phyloP scores from a whole-genome alignment of 1,140 invertebrate species.

The Papilio machaon region DNA sequence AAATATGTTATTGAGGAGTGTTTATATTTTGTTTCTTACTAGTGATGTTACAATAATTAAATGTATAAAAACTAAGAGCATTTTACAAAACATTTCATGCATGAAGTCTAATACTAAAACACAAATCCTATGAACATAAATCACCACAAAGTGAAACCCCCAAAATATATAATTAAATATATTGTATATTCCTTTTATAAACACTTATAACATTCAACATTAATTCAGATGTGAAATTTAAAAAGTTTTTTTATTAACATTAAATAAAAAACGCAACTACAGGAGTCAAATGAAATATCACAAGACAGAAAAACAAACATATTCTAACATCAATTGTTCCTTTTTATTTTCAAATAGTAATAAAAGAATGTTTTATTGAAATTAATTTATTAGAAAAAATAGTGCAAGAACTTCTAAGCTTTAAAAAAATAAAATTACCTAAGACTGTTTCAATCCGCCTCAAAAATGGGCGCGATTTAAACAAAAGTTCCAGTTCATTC shows the following conservation, averaged over 20 bases:
- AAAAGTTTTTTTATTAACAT: slow-evolving; percentile 44
- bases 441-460: neutral
- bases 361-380: slow-evolving; percentile 20
- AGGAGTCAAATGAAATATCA: neutral
- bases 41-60: slow-evolving; percentile 68
- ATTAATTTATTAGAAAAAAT: slow-evolving; percentile 11
- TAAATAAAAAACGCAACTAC: slow-evolving; percentile 5
- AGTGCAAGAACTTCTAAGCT: slow-evolving; percentile 21
- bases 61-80: slow-evolving; percentile 71
- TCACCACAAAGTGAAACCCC: slow-evolving; percentile 49
- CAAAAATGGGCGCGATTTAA: neutral
- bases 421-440: neutral
- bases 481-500: slow-evolving; percentile 28
- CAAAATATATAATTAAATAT: no score
- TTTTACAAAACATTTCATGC: slow-evolving; percentile 66
- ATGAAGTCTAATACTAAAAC: slow-evolving; percentile 59
- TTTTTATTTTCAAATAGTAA: neutral
- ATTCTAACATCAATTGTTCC: slow-evolving; percentile 2
- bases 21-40: slow-evolving; percentile 71
- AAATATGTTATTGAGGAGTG: slow-evolving; percentile 56
- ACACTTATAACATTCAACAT: slow-evolving; percentile 47
- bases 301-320: slow-evolving; percentile 3
- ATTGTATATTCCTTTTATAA: slow-evolving; percentile 51
- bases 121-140: slow-evolving; percentile 64
- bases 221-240: slow-evolving; percentile 44